phyloP scores from a whole-genome alignment of 2,113 vertebrate species.

The Phalacrocorax aristotelis region DNA sequence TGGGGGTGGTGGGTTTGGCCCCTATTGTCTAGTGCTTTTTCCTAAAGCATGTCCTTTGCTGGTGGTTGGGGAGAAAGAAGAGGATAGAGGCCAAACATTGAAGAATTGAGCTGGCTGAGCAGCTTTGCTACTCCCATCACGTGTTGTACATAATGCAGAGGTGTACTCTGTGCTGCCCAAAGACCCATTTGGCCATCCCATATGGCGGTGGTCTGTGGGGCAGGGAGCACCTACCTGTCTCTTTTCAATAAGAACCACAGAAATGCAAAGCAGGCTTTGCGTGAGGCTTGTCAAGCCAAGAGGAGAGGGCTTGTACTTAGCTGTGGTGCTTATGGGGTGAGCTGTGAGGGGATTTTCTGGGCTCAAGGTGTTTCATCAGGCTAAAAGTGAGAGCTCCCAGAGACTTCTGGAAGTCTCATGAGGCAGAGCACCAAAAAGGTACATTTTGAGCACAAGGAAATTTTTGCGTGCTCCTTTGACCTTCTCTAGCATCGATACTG shows the following conservation, averaged over 20 bases:
- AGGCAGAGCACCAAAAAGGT: background rate
- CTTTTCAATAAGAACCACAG: accelerated
- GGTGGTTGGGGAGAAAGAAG: background rate
- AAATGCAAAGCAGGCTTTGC: background rate
- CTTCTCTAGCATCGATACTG: accelerated
- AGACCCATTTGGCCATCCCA: background rate
- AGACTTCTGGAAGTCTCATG: background rate
- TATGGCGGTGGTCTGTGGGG: too few species aligned
- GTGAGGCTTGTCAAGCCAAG: background rate
- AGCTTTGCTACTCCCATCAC: background rate
- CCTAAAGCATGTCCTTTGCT: background rate
- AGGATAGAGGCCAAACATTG: background rate
- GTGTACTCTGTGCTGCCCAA: background rate
- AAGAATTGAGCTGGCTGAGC: background rate
- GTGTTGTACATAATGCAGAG: too few species aligned
- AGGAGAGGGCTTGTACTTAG: background rate
- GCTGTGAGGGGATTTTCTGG: accelerated
- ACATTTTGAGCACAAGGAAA: background rate
- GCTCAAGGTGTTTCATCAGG: background rate
- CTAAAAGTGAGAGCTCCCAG: background rate
- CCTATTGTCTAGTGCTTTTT: background rate
- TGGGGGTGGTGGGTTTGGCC: background rate
- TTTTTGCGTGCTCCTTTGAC: background rate
- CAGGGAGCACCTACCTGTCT: background rate
- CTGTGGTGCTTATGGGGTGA: background rate